A percentile compares a stretch with the other conserved stretches of the same genome.
Conservation (phyloP, 1,140 invertebrate species). For the Steinernema khuongi region DNA sequence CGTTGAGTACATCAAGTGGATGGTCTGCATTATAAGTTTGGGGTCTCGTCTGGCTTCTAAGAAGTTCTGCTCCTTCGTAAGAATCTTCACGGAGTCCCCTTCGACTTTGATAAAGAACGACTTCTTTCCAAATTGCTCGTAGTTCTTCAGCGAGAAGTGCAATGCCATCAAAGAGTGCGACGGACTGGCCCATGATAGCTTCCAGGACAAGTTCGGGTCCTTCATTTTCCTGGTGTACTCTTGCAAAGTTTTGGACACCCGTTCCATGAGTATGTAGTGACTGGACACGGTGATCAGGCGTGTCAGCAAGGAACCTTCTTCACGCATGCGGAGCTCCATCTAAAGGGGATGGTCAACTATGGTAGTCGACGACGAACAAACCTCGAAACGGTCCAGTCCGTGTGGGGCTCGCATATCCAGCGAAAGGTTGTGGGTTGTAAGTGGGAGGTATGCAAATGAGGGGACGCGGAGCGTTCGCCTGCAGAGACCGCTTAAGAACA, state of each 20-base stretch:
- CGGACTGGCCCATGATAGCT: background rate
- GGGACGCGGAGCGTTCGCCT: slow-evolving; percentile 30
- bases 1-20: slow-evolving; percentile 37
- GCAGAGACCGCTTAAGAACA: slow-evolving; percentile 42
- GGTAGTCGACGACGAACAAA: background rate
- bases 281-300: slow-evolving; percentile 29
- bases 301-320: slow-evolving; percentile 19
- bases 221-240: slow-evolving; percentile 24
- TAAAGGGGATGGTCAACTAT: slow-evolving; percentile 10
- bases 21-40: slow-evolving; percentile 14
- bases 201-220: slow-evolving; percentile 9
- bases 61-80: slow-evolving; percentile 18
- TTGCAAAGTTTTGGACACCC: slow-evolving; percentile 30
- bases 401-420: slow-evolving; percentile 44
- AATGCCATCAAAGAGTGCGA: slow-evolving; percentile 15
- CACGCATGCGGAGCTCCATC: background rate
- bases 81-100: background rate
- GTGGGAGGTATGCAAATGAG: slow-evolving; percentile 38
- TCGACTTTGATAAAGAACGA: background rate
- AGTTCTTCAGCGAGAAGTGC: background rate
- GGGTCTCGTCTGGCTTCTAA: slow-evolving; percentile 21
- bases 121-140: background rate
- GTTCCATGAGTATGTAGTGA: slow-evolving; percentile 34
- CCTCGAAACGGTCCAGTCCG: slow-evolving; percentile 41
- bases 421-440: slow-evolving; percentile 26